A percentile compares a stretch with the other conserved stretches of the same genome.
These are phyloP conservation scores for Hoplostethus mediterraneus DNA, from an alignment of 2,797 vertebrate species.

Conservation along the genomic window DNA sequence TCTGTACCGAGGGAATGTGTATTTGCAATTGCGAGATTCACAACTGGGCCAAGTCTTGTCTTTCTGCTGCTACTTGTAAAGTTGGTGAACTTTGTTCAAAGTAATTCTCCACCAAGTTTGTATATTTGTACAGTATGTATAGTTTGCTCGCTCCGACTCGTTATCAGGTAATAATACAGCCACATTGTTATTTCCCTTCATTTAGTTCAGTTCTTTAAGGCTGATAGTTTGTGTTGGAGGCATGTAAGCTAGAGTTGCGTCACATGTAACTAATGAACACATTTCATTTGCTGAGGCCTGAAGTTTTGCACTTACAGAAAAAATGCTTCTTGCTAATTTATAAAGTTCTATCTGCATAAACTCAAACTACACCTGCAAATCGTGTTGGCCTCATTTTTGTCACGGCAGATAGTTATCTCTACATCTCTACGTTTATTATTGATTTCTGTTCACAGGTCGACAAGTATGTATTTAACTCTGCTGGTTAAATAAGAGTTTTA, in stretches of 20 bases:
- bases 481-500: constrained; percentile 1
- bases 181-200: constrained; percentile 15
- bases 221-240: neutral
- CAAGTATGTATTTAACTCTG: constrained; percentile 15
- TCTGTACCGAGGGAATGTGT: constrained; percentile 8
- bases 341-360: too few relatives aligned
- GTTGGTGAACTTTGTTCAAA: neutral
- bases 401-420: neutral
- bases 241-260: constrained; percentile 22
- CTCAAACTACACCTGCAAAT: neutral
- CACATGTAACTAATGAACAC: neutral
- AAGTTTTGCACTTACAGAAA: constrained; percentile 6
- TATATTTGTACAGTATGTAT: constrained; percentile 54
- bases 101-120: constrained; percentile 14
- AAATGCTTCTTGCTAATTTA: neutral
- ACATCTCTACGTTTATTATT: constrained; percentile 2
- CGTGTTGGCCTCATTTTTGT: constrained; percentile 6
- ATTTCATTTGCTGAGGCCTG: constrained; percentile 11
- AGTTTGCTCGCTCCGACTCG: constrained; percentile 27
- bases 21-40: constrained; percentile 20
- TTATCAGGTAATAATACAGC: constrained; percentile 38
- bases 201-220: constrained; percentile 5
- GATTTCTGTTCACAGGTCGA: constrained; percentile 18
- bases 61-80: constrained; percentile 42
- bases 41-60: constrained; percentile 9